A percentile compares a stretch with the other conserved stretches of the same genome.
These are phyloP conservation scores for Drosophila neocordata DNA, from an alignment of 1,140 invertebrate genomes.

Conservation along the genomic window DNA sequence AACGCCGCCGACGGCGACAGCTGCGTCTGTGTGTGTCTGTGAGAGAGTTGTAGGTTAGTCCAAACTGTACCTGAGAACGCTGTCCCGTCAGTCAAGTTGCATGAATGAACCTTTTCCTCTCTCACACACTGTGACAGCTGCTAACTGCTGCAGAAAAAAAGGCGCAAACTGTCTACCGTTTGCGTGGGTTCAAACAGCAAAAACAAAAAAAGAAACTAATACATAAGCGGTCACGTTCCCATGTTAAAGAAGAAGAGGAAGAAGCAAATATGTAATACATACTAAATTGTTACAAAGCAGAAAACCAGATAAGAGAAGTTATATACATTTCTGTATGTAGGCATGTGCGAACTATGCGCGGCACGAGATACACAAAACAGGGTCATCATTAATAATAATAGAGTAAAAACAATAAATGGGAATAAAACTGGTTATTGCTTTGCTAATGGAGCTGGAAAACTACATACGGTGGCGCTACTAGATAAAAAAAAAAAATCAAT, in stretches of 20 bases:
- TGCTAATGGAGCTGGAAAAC: neutral
- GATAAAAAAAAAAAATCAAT: neutral
- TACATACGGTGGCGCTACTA: neutral
- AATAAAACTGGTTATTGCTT: slow-evolving; percentile 13
- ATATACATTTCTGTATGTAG: slow-evolving; percentile 36
- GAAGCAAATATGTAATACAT: slow-evolving; percentile 56
- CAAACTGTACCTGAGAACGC: slow-evolving; percentile 75
- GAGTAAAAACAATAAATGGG: neutral
- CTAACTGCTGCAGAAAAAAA: slow-evolving; percentile 56
- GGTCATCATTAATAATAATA: slow-evolving; percentile 11
- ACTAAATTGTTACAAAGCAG: slow-evolving; percentile 65
- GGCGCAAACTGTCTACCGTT: slow-evolving; percentile 53
- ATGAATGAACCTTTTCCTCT: slow-evolving; percentile 70
- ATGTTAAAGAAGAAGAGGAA: slow-evolving; percentile 48
- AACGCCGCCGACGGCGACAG: slow-evolving; percentile 24
- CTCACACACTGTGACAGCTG: slow-evolving; percentile 52
- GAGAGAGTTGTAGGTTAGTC: slow-evolving; percentile 19
- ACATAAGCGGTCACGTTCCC: slow-evolving; percentile 72
- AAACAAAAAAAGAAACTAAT: slow-evolving; percentile 55
- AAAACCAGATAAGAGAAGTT: slow-evolving; percentile 51
- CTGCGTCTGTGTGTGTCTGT: slow-evolving; percentile 27
- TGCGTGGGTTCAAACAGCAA: slow-evolving; percentile 66
- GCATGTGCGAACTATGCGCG: slow-evolving; percentile 62
- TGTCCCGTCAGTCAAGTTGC: slow-evolving; percentile 55
- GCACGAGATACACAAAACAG: slow-evolving; percentile 24